phyloP scores from a whole-genome alignment of 2,113 vertebrate species.

The Megalops atlanticus region DNA sequence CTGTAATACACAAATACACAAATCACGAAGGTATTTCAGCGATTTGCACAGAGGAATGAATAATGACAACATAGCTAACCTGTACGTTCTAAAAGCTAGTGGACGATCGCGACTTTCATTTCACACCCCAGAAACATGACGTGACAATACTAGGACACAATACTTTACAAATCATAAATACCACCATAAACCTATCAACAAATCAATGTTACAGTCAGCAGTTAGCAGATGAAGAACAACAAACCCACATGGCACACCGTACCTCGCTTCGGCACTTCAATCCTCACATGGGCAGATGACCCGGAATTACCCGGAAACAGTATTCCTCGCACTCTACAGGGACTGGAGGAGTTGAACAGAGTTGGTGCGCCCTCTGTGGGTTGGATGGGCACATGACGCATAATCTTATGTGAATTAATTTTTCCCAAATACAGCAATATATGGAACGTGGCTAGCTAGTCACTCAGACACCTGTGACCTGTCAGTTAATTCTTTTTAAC shows the following conservation, averaged over 20 bases:
- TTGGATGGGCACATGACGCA: background rate
- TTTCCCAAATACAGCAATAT: too few species aligned
- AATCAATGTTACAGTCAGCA: background rate
- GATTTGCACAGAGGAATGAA: background rate
- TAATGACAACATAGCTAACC: background rate
- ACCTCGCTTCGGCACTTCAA: background rate
- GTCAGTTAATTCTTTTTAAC: too few species aligned
- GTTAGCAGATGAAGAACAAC: background rate
- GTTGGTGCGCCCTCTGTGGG: slow-evolving; percentile 16
- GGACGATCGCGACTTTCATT: background rate
- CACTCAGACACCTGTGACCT: background rate
- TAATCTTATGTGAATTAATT: background rate
- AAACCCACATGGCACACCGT: background rate
- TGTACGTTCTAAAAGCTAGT: background rate
- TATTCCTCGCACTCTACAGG: background rate
- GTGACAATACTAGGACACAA: background rate
- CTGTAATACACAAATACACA: too few species aligned
- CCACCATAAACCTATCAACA: too few species aligned
- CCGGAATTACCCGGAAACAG: slow-evolving; percentile 22
- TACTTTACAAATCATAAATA: background rate
- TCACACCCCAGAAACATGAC: background rate
- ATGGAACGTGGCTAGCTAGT: too few species aligned
- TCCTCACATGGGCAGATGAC: slow-evolving; percentile 12
- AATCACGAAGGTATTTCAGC: too few species aligned
- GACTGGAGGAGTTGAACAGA: background rate